Conservation (phyloP, 2,888 invertebrate genomes). For the Crioceris asparagi region DNA sequence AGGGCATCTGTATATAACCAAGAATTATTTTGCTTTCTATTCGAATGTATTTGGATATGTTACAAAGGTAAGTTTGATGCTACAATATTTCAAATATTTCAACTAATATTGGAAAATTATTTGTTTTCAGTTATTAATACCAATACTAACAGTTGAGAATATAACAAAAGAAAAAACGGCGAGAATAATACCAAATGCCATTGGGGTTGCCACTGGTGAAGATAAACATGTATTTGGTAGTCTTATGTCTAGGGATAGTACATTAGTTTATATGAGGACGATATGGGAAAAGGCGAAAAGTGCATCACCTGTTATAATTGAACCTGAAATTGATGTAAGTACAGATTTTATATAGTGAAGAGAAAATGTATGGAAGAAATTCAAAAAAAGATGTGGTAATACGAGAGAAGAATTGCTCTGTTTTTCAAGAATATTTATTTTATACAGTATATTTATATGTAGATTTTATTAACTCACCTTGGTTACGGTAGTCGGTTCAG, state of each 20-base stretch:
- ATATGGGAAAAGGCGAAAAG: slow-evolving; percentile 63
- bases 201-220: slow-evolving; percentile 75
- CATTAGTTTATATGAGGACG: slow-evolving; percentile 76
- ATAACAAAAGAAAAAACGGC: slow-evolving; percentile 92
- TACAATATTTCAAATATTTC: not conserved
- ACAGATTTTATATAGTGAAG: too few species aligned
- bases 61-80: slow-evolving; percentile 10
- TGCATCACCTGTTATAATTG: slow-evolving; percentile 26
- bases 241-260: slow-evolving; percentile 77
- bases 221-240: slow-evolving; percentile 86
- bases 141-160: slow-evolving; percentile 71
- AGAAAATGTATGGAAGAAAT: too few species aligned
- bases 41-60: slow-evolving; percentile 87
- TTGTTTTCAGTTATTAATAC: slow-evolving; percentile 67
- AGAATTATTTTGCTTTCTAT: slow-evolving; percentile 92
- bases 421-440: too few species aligned
- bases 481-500: too few species aligned
- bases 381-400: too few species aligned
- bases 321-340: slow-evolving; percentile 29
- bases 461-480: too few species aligned
- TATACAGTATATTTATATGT: too few species aligned
- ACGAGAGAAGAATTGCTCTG: too few species aligned
- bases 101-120: not conserved
- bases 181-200: slow-evolving; percentile 88
- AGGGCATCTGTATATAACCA: slow-evolving; percentile 88